These are phyloP conservation scores for Gadus macrocephalus DNA, from an alignment of 2,113 vertebrate genomes.

Conservation along the genomic window DNA sequence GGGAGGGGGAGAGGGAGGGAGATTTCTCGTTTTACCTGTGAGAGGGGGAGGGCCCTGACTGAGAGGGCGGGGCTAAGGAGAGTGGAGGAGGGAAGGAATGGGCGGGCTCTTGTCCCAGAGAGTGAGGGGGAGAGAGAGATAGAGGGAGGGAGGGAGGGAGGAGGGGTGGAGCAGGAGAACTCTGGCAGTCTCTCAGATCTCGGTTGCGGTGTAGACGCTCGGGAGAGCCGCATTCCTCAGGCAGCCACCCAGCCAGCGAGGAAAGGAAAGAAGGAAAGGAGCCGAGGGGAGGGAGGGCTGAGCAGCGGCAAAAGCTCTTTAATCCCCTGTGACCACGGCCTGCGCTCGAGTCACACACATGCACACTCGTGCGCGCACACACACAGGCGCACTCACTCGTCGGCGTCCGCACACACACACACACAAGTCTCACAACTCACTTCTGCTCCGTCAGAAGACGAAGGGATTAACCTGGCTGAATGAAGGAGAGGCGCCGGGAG, in stretches of 20 bases:
- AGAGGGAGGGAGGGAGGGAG: constrained; percentile 32
- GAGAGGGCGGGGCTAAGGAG: constrained; percentile 48
- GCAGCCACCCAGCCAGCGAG: constrained; percentile 32
- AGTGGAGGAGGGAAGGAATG: constrained; percentile 61
- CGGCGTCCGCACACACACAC: constrained; percentile 12
- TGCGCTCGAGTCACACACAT: constrained; percentile 33
- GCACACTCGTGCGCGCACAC: not conserved
- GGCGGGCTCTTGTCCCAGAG: constrained; percentile 25
- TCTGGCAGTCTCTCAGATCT: constrained; percentile 56
- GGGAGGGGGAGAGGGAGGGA: constrained; percentile 23
- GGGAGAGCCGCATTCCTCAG: constrained; percentile 68
- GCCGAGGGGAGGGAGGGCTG: constrained; percentile 2
- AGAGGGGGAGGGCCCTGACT: not conserved
- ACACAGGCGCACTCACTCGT: not conserved
- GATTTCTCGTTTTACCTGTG: not conserved
- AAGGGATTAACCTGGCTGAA: constrained; percentile 35
- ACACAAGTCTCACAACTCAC: constrained; percentile 37
- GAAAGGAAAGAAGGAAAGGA: constrained; percentile 16
- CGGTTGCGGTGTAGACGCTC: constrained; percentile 54
- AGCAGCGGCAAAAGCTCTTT: constrained; percentile 31
- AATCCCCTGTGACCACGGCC: constrained; percentile 37
- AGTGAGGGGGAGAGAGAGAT: constrained; percentile 40
- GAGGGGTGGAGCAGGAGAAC: constrained; percentile 30
- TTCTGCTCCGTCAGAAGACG: constrained; percentile 32
- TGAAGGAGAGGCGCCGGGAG: constrained; percentile 3